Percentiles rank a stretch among this genome's conserved stretches.
phyloP scores from a whole-genome alignment of 2,888 invertebrate species.

The Caenorhabditis sulstoni region DNA sequence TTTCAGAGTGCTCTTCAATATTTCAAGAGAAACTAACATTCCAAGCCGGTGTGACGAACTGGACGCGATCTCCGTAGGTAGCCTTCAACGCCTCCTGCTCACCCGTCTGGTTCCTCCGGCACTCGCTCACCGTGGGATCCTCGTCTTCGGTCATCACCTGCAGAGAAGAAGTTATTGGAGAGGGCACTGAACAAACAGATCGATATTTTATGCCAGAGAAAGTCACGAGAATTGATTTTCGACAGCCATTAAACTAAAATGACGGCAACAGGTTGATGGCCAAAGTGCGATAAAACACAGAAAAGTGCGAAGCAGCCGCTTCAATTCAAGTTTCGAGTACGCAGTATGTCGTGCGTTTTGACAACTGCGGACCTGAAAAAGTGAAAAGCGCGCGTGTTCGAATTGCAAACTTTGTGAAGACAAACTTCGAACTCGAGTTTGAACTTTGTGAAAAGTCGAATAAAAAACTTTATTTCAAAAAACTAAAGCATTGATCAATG shows the following conservation, averaged over 20 bases:
- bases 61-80: too few species aligned
- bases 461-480: slow-evolving; percentile 6
- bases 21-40: too few species aligned
- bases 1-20: too few species aligned
- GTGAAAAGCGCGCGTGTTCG: too few species aligned
- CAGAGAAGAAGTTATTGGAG: neutral
- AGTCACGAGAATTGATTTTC: slow-evolving; percentile 22
- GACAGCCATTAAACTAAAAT: slow-evolving; percentile 7
- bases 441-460: too few species aligned
- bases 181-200: neutral
- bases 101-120: neutral
- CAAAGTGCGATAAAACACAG: slow-evolving; percentile 26
- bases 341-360: slow-evolving; percentile 13
- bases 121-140: neutral
- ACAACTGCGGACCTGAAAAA: slow-evolving; percentile 2
- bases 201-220: neutral
- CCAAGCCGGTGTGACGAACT: too few species aligned
- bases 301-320: slow-evolving; percentile 2
- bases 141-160: slow-evolving; percentile 38
- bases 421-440: too few species aligned
- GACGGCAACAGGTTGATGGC: slow-evolving; percentile 28
- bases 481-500: neutral
- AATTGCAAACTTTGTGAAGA: neutral
- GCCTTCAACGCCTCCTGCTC: slow-evolving; percentile 26
- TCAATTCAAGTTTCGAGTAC: neutral